Conservation (phyloP, 1,140 invertebrate species). For the Brachionus calyciflorus region DNA sequence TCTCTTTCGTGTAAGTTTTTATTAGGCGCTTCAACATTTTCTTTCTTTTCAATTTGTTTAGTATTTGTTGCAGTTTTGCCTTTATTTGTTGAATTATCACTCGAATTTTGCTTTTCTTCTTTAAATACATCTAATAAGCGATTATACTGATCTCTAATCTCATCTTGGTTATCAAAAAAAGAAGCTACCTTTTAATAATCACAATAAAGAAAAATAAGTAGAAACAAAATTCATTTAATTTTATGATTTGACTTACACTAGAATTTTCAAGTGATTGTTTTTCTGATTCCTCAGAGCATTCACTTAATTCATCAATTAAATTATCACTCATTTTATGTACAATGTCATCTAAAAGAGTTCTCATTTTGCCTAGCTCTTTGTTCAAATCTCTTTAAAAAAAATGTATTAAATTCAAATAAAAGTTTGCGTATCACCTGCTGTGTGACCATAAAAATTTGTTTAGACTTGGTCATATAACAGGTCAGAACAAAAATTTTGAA, state of each 20-base stretch:
- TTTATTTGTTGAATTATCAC: not conserved
- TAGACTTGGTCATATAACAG: too few species aligned
- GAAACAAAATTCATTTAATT: too few species aligned
- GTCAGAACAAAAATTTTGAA: too few species aligned
- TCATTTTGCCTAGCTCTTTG: constrained; percentile 39
- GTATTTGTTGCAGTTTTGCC: too few species aligned
- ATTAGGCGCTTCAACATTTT: too few species aligned
- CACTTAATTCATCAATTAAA: constrained; percentile 10
- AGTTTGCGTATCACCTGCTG: not conserved
- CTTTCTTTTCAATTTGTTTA: not conserved
- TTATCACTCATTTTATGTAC: constrained; percentile 43
- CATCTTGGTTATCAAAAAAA: constrained; percentile 22
- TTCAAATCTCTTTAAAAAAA: constrained; percentile 43
- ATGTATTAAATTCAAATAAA: not conserved
- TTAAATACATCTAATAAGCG: constrained; percentile 42
- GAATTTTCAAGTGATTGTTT: constrained; percentile 28
- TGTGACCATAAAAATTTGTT: too few species aligned
- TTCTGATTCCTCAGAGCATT: not conserved
- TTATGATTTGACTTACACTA: constrained; percentile 44
- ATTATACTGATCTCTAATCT: constrained; percentile 30
- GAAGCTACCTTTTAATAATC: too few species aligned
- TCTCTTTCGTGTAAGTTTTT: too few species aligned
- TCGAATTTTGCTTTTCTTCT: not conserved
- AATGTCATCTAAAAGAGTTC: constrained; percentile 27
- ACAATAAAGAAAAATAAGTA: too few species aligned